phyloP scores from a whole-genome alignment of 2,888 invertebrate genomes.

The Eupelmus urozonus region DNA sequence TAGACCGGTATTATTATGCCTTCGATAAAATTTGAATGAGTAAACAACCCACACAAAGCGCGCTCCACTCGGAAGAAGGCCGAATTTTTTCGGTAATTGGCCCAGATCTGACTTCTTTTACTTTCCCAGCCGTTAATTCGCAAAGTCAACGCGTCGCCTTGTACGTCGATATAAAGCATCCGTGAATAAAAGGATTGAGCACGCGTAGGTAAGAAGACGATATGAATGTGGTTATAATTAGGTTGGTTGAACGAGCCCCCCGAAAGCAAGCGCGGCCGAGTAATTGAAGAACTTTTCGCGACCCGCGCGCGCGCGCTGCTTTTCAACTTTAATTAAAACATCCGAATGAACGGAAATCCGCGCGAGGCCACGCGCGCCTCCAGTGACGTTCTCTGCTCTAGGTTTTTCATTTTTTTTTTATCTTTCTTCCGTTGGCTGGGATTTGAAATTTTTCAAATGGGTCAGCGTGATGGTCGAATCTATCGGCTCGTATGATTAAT shows the following conservation, averaged over 20 bases:
- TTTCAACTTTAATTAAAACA: conserved; percentile 57
- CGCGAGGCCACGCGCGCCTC: neutral
- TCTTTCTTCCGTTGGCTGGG: neutral
- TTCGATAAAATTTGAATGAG: too few relatives aligned
- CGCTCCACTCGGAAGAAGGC: too few relatives aligned
- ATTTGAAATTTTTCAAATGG: too few relatives aligned
- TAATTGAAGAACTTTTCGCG: conserved; percentile 54
- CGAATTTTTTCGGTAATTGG: too few relatives aligned
- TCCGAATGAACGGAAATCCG: conserved; percentile 36
- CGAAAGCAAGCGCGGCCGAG: neutral
- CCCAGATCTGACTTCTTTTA: too few relatives aligned
- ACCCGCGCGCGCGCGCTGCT: neutral
- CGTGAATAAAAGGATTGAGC: too few relatives aligned
- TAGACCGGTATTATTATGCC: too few relatives aligned
- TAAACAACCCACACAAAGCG: too few relatives aligned
- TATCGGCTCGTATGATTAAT: too few relatives aligned
- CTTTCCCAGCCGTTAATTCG: too few relatives aligned
- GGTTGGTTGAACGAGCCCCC: neutral
- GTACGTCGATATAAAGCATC: conserved; percentile 14
- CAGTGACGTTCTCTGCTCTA: conserved; percentile 23
- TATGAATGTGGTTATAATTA: conserved; percentile 40
- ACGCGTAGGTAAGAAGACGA: neutral
- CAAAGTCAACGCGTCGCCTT: too few relatives aligned
- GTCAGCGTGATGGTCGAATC: too few relatives aligned
- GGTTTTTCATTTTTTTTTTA: conserved; percentile 17